Evolutionary conservation across 2,888 invertebrate genomes (phyloP).

Genomic region (Melipona bicolor): DNA sequence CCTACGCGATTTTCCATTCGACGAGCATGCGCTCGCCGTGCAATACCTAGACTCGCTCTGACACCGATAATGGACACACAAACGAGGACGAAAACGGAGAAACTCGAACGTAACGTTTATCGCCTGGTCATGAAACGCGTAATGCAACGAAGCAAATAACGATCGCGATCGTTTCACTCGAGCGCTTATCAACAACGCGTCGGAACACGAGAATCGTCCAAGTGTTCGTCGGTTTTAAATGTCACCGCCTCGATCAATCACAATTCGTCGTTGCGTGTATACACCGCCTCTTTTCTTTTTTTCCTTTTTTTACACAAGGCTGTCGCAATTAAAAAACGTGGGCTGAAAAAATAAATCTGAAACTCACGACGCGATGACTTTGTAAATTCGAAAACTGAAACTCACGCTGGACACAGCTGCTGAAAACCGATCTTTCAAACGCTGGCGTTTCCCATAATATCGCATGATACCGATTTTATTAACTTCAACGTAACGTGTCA

Average conservation of each 20-base stretch:
- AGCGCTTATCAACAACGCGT: not conserved
- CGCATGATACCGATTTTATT: too few species aligned
- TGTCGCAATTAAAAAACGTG: too few species aligned
- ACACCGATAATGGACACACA: not conserved
- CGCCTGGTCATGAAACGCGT: not conserved
- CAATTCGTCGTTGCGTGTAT: not conserved
- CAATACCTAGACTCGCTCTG: not conserved
- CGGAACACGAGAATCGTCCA: not conserved
- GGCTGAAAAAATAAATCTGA: too few species aligned
- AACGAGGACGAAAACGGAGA: not conserved
- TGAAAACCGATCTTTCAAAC: too few species aligned
- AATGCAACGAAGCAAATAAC: not conserved
- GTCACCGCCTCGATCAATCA: not conserved
- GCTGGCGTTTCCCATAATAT: too few species aligned
- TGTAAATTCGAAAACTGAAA: too few species aligned
- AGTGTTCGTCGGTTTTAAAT: not conserved
- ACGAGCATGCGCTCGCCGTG: constrained; percentile 25
- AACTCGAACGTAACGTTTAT: not conserved
- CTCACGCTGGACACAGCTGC: too few species aligned
- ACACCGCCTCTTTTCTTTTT: too few species aligned
- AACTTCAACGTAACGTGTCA: not conserved
- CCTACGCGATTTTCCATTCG: constrained; percentile 51
- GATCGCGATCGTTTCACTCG: not conserved
- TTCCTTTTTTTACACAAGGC: too few species aligned
- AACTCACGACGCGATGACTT: too few species aligned